A percentile compares a stretch with the other conserved stretches of the same genome.
Conservation (phyloP, 2,888 invertebrate genomes). For the Lycaena phlaeas region DNA sequence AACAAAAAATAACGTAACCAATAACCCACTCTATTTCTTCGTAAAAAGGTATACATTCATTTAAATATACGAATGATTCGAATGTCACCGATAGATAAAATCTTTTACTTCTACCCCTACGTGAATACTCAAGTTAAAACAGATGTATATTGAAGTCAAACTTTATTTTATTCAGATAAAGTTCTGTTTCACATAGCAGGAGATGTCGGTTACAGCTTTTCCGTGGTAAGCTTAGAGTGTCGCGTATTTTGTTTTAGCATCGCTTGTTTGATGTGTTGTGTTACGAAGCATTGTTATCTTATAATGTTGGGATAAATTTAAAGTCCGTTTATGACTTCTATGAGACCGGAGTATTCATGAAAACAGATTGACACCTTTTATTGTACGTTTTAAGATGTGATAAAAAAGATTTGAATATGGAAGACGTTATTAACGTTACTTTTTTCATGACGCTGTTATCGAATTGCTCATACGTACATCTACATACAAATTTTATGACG, state of each 20-base stretch:
- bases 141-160: slow-evolving; percentile 18
- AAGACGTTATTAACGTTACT: too few species aligned
- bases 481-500: too few species aligned
- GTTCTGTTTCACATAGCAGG: slow-evolving; percentile 21
- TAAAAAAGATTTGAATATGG: slow-evolving; percentile 27
- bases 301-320: slow-evolving; percentile 55
- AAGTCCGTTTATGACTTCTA: slow-evolving; percentile 56
- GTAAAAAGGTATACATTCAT: slow-evolving; percentile 27
- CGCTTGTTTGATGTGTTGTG: slow-evolving; percentile 51
- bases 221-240: slow-evolving; percentile 33
- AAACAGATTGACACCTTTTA: slow-evolving; percentile 60
- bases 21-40: slow-evolving; percentile 22
- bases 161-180: slow-evolving; percentile 13
- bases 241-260: slow-evolving; percentile 51
- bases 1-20: slow-evolving; percentile 12
- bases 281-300: slow-evolving; percentile 51
- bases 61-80: slow-evolving; percentile 27
- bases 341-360: slow-evolving; percentile 46
- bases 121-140: slow-evolving; percentile 23
- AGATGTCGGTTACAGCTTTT: slow-evolving; percentile 22
- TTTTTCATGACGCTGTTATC: too few species aligned
- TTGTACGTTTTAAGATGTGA: slow-evolving; percentile 36
- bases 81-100: slow-evolving; percentile 58
- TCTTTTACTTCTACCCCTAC: slow-evolving; percentile 41
- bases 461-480: too few species aligned